Conservation (phyloP, 2,888 invertebrate genomes). For the Drosophila dives region DNA sequence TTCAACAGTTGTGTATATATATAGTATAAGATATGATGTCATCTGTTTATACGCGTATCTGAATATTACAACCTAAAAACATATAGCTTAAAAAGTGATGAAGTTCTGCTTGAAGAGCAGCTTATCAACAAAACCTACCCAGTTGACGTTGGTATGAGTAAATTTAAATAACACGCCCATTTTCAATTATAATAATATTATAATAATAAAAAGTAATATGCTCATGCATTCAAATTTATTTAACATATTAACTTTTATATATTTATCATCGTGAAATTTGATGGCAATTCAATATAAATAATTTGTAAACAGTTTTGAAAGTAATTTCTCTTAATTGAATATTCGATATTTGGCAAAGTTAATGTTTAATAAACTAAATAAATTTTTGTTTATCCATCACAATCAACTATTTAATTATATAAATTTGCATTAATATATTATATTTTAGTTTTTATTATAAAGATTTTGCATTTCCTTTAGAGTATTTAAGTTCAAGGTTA, state of each 20-base stretch:
- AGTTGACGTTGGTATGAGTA: background rate
- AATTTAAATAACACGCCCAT: background rate
- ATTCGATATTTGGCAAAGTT: background rate
- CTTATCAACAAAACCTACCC: background rate
- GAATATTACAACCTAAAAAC: no score
- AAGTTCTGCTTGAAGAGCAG: background rate
- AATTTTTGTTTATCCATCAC: background rate
- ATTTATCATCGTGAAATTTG: background rate
- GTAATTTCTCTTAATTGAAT: background rate
- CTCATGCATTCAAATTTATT: background rate
- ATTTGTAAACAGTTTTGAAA: background rate
- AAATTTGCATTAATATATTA: background rate
- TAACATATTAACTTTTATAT: background rate
- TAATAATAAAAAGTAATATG: background rate
- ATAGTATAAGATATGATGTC: no score
- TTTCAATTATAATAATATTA: background rate
- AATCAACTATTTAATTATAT: background rate
- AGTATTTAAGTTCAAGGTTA: conserved; percentile 1
- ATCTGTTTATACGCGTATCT: no score
- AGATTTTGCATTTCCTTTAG: background rate
- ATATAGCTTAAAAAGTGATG: no score
- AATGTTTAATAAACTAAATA: background rate
- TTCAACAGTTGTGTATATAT: no score
- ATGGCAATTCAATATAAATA: background rate
- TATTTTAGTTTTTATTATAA: no score